phyloP scores from a whole-genome alignment of 2,797 vertebrate species.

The Tangara arthus region DNA sequence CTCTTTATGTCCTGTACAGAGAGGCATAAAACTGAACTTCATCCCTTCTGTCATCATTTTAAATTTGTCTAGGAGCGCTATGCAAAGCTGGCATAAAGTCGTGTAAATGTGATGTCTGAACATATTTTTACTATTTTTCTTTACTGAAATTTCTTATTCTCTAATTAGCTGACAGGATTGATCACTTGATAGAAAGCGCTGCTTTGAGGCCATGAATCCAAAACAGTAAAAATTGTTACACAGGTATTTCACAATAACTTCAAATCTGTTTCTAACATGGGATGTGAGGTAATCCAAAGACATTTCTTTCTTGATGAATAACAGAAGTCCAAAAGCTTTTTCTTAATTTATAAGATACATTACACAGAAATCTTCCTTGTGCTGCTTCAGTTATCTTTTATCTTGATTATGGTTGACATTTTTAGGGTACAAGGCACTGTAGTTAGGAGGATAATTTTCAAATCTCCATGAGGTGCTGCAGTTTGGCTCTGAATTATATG shows the following conservation, averaged over 20 bases:
- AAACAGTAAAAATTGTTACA: neutral
- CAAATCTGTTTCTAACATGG: neutral
- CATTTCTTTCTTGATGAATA: conserved; percentile 16
- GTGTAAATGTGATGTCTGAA: neutral
- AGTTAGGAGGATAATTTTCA: conserved; percentile 24
- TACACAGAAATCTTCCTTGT: neutral
- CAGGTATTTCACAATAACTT: neutral
- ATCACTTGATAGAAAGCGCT: neutral
- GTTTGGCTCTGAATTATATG: conserved; percentile 7
- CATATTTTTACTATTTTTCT: neutral
- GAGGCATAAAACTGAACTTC: neutral
- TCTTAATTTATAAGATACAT: conserved; percentile 37
- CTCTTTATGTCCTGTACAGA: neutral
- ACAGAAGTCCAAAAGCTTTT: conserved; percentile 33
- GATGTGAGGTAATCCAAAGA: neutral
- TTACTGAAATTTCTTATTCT: neutral
- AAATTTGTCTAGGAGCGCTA: neutral
- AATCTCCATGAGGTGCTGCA: conserved; percentile 24
- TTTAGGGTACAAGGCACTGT: conserved; percentile 24
- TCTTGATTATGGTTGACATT: conserved; percentile 24
- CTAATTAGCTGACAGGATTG: neutral
- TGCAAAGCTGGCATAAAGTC: neutral
- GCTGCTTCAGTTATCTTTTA: conserved; percentile 4
- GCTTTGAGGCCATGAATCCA: neutral
- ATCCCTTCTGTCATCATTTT: neutral